These are phyloP conservation scores for Arctocebus calabarensis DNA, from an alignment of 2,797 vertebrate species.

Conservation along the genomic window DNA sequence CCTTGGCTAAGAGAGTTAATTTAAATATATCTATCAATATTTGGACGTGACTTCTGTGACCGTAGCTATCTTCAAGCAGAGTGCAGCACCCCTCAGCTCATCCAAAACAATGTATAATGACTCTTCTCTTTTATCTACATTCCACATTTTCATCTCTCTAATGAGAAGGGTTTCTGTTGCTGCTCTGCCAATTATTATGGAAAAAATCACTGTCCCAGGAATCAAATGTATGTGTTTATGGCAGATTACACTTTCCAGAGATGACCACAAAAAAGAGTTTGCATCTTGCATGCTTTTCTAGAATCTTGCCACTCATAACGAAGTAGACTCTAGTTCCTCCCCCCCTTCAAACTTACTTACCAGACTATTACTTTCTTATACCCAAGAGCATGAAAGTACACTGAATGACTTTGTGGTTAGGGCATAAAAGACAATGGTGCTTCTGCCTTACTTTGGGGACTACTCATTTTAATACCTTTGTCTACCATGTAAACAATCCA, in stretches of 20 bases:
- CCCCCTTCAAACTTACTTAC: not conserved
- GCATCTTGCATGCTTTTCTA: not conserved
- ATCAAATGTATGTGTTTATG: not conserved
- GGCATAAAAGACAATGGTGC: not conserved
- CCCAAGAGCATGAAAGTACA: not conserved
- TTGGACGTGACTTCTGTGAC: not conserved
- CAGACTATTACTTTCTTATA: not conserved
- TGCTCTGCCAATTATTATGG: not conserved
- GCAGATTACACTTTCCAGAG: slow-evolving; percentile 41
- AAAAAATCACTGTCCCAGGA: slow-evolving; percentile 15
- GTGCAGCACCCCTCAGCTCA: not conserved
- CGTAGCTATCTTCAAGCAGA: not conserved
- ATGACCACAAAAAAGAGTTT: not conserved
- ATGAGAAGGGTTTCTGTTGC: slow-evolving; percentile 36
- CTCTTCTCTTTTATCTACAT: not conserved
- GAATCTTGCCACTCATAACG: slow-evolving; percentile 14
- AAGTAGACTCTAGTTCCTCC: not conserved
- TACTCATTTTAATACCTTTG: not conserved
- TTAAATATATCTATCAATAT: not conserved
- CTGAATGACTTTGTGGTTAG: not conserved
- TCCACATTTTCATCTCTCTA: not conserved
- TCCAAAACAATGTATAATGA: not conserved
- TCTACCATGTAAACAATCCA: not conserved
- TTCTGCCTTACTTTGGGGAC: not conserved
- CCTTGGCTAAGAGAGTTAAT: not conserved